phyloP scores from a whole-genome alignment of 2,888 invertebrate species.

The Papilio elwesi region DNA sequence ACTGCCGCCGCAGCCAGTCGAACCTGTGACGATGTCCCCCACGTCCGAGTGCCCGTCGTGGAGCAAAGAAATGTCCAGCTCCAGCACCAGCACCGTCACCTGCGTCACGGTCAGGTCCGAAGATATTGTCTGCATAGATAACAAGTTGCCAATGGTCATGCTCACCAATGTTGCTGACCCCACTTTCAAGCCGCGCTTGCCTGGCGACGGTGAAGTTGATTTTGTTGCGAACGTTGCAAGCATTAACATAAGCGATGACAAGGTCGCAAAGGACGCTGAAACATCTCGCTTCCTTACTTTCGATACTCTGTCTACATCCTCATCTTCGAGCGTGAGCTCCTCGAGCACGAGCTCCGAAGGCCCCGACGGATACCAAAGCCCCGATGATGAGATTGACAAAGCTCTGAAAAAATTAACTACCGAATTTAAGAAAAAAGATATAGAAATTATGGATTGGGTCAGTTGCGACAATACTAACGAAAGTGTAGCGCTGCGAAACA shows the following conservation, averaged over 20 bases:
- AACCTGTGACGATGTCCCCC: too few species aligned
- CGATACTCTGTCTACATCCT: not conserved
- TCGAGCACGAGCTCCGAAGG: not conserved
- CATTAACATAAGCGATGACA: not conserved
- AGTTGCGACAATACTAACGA: constrained; percentile 49
- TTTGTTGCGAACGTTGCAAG: not conserved
- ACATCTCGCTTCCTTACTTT: too few species aligned
- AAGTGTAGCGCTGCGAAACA: constrained; percentile 42
- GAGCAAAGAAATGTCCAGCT: constrained; percentile 68
- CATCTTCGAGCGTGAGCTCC: not conserved
- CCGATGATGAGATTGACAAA: constrained; percentile 19
- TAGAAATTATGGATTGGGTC: constrained; percentile 61
- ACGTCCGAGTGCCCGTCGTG: not conserved
- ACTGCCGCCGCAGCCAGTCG: not conserved
- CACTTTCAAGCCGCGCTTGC: not conserved
- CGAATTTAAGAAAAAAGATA: constrained; percentile 53
- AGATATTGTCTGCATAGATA: constrained; percentile 64
- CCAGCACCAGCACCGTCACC: constrained; percentile 60
- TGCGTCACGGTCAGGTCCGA: constrained; percentile 58
- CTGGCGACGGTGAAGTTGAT: too few species aligned
- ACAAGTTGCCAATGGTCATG: constrained; percentile 64
- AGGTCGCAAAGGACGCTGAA: too few species aligned
- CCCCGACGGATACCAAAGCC: not conserved
- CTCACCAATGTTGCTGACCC: constrained; percentile 47
- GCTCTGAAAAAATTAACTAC: constrained; percentile 23